Percentiles rank a stretch among this genome's conserved stretches.
These are phyloP conservation scores for Trachemys scripta DNA, from an alignment of 2,113 vertebrate genomes.

Conservation along the genomic window DNA sequence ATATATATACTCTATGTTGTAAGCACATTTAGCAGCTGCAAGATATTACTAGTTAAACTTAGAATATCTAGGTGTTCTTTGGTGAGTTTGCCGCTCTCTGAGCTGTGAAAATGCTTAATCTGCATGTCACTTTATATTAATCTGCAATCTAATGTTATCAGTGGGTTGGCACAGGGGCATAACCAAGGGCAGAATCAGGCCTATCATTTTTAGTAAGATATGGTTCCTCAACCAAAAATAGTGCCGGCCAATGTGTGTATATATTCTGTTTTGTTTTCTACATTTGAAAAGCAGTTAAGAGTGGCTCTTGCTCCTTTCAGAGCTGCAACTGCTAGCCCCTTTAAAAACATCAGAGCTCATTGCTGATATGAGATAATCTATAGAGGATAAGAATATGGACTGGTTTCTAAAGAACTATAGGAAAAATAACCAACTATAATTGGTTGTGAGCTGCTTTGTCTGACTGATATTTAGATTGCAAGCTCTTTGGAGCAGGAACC, in stretches of 20 bases:
- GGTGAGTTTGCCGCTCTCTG: slow-evolving; percentile 45
- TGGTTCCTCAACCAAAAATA: not conserved
- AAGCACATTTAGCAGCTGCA: slow-evolving; percentile 60
- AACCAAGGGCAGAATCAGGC: slow-evolving; percentile 37
- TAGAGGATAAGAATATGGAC: not conserved
- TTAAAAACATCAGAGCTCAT: not conserved
- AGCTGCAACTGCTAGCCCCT: not conserved
- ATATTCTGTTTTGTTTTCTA: slow-evolving; percentile 23
- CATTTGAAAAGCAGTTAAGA: not conserved
- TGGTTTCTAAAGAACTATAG: not conserved
- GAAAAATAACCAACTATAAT: not conserved
- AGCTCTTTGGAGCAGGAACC: not conserved
- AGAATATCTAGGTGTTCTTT: slow-evolving; percentile 57
- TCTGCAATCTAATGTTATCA: slow-evolving; percentile 35
- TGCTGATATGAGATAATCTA: not conserved
- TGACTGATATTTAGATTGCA: not conserved
- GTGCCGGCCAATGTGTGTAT: rapidly evolving
- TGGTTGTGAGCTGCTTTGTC: not conserved
- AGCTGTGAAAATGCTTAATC: slow-evolving; percentile 63
- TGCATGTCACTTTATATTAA: slow-evolving; percentile 57
- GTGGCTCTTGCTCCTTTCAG: not conserved
- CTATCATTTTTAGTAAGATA: slow-evolving; percentile 18
- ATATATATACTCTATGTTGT: slow-evolving; percentile 21
- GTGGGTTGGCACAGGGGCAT: slow-evolving; percentile 31
- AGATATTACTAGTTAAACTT: slow-evolving; percentile 33